Percentiles rank a stretch among this genome's conserved stretches.
These are phyloP conservation scores for Oscheius sp. DNA, from an alignment of 2,888 invertebrate genomes.

Conservation along the genomic window DNA sequence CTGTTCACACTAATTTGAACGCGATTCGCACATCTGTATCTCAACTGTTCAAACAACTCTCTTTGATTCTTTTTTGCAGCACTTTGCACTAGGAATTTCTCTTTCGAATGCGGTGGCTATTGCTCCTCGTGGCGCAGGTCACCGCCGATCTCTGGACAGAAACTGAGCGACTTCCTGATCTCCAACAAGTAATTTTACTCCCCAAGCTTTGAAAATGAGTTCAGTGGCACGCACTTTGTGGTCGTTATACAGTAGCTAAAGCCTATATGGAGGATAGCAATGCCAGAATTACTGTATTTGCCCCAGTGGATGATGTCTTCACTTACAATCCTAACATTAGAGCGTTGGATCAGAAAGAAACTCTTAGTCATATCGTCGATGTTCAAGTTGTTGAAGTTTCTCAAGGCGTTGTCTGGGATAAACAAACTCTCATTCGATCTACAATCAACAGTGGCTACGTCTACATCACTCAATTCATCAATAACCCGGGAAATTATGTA, in stretches of 20 bases:
- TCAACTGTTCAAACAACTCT: neutral
- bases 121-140: conserved; percentile 27
- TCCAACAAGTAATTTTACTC: conserved; percentile 59
- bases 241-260: conserved; percentile 65
- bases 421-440: conserved; percentile 67
- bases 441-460: conserved; percentile 69
- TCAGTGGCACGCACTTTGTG: conserved; percentile 65
- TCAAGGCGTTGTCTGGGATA: conserved; percentile 65
- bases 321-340: conserved; percentile 69
- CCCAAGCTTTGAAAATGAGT: conserved; percentile 27
- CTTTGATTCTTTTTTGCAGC: neutral
- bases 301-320: conserved; percentile 71
- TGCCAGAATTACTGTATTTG: conserved; percentile 66
- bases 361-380: conserved; percentile 69
- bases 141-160: conserved; percentile 65
- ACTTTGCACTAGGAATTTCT: neutral
- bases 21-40: neutral
- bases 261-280: conserved; percentile 70
- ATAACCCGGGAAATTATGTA: conserved; percentile 70
- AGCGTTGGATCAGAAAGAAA: conserved; percentile 68
- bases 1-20: no score
- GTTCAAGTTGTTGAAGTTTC: conserved; percentile 67
- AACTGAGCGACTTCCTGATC: conserved; percentile 64
- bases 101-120: conserved; percentile 21
- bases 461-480: conserved; percentile 70